Base-by-base conservation (phyloP, 2,888 invertebrate species). In the Apodemia hepburni region DNA sequence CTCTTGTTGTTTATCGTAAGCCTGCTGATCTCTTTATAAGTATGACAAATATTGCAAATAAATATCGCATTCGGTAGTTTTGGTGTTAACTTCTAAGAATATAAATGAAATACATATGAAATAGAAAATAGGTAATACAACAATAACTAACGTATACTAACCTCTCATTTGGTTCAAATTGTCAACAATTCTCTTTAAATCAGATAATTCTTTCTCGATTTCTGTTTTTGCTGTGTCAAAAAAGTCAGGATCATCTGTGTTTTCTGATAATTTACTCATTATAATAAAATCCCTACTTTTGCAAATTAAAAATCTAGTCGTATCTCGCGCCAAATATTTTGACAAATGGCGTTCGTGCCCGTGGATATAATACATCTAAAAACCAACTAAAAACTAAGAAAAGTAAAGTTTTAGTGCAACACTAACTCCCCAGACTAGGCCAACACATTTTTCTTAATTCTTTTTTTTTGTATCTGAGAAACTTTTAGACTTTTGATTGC, bases 81-180 rank as follows among this genome's bases (percentile, higher is more conserved):
- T n/a, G 22, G 22, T 22, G 22, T 22, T 22, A 22, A 22, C 22
- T 22, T 22, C 2, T 22, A 22, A 22, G 2, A 22, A 22, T 22
- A 22, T 22, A 2, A 22, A 22, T 22, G 22, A 22, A 22, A n/a
- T n/a, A n/a, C n/a, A n/a, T n/a, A 45, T 12, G 17, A 11, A 11
- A 38, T 6, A 18, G 9, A 49, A 33, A 3, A 33, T 18, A 2
- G 22, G 2, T 22, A 29, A 35, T 8, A 18, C 22, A 17, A 22
- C 11, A 49, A 33, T 29, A 17, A 15, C 12, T 42, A 15, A 15
- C 42, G 5, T 15, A 38, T 12, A 2, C 15, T 15, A 73, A 86
- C 87, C 88, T 82, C 87, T 76, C 79, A 88, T 82, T 75, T 84
- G 83, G 68, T 79, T 87, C 2, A 89, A 72, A 47, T 72, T 78